Percentiles rank a stretch among this genome's conserved stretches.
phyloP scores from a whole-genome alignment of 1,140 invertebrate species.

The Pseudomyrmex gracilis region DNA sequence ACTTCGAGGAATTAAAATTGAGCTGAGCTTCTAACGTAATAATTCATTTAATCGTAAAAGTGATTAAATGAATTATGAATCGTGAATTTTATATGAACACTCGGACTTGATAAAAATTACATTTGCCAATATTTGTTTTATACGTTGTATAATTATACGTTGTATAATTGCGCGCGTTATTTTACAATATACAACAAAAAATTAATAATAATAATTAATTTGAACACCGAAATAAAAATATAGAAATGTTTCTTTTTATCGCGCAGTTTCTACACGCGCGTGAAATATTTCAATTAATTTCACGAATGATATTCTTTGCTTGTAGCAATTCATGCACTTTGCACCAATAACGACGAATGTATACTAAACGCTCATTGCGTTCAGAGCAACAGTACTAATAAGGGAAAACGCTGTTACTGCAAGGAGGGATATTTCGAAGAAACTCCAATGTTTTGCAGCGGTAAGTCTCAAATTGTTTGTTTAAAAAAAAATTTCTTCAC shows the following conservation, averaged over 20 bases:
- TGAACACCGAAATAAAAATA: background rate
- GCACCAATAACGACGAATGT: conserved; percentile 82
- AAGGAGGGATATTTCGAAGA: conserved; percentile 81
- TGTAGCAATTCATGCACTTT: conserved; percentile 80
- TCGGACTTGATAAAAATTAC: background rate
- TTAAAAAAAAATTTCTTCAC: no score
- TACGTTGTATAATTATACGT: no score
- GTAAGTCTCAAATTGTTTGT: conserved; percentile 69
- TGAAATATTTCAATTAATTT: background rate
- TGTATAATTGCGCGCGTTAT: background rate
- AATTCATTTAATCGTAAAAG: no score
- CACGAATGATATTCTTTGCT: conserved; percentile 27
- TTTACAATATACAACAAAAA: background rate
- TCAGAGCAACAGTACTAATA: conserved; percentile 67
- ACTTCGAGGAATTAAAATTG: background rate
- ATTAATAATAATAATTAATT: no score
- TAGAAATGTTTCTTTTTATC: background rate
- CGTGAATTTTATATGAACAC: background rate
- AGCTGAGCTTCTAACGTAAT: background rate
- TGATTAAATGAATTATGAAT: no score
- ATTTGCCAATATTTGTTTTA: conserved; percentile 10
- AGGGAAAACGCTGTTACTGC: conserved; percentile 83
- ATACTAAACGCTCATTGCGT: conserved; percentile 81
- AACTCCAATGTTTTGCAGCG: conserved; percentile 78
- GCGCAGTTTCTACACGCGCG: no score